Percentiles rank a stretch among this genome's conserved stretches.
phyloP scores from a whole-genome alignment of 1,140 invertebrate genomes.

The Cheumatopsyche charites region DNA sequence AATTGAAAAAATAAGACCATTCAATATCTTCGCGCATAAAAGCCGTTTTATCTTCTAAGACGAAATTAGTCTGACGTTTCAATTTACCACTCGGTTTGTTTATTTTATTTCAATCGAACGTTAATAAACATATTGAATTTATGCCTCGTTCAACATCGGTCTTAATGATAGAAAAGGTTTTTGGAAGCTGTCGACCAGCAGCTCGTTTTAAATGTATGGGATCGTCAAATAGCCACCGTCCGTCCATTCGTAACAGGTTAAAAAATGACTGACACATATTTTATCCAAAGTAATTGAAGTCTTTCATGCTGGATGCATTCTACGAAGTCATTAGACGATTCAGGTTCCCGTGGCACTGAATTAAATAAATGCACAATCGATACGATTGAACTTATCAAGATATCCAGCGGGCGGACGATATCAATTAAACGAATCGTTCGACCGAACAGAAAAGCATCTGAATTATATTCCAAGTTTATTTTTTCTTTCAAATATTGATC shows the following conservation, averaged over 20 bases:
- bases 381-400: background rate
- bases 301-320: conserved; percentile 18
- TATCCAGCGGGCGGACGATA: background rate
- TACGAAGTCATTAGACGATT: conserved; percentile 25
- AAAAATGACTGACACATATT: conserved; percentile 36
- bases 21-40: too few relatives aligned
- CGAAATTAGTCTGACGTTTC: too few relatives aligned
- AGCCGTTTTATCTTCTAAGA: too few relatives aligned
- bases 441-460: background rate
- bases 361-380: conserved; percentile 1
- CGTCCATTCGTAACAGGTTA: conserved; percentile 16
- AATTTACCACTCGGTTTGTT: too few relatives aligned
- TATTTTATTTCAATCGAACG: too few relatives aligned
- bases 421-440: background rate
- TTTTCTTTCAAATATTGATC: too few relatives aligned
- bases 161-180: too few relatives aligned
- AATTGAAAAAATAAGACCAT: too few relatives aligned
- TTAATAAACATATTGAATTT: too few relatives aligned
- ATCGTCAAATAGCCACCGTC: conserved; percentile 9
- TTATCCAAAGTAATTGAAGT: conserved; percentile 36
- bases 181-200: background rate
- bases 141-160: too few relatives aligned
- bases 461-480: too few relatives aligned
- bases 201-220: conserved; percentile 27
- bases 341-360: conserved; percentile 4